Evolutionary conservation across 2,888 invertebrate genomes (phyloP).

Genomic region (Pediacus dermestoides): DNA sequence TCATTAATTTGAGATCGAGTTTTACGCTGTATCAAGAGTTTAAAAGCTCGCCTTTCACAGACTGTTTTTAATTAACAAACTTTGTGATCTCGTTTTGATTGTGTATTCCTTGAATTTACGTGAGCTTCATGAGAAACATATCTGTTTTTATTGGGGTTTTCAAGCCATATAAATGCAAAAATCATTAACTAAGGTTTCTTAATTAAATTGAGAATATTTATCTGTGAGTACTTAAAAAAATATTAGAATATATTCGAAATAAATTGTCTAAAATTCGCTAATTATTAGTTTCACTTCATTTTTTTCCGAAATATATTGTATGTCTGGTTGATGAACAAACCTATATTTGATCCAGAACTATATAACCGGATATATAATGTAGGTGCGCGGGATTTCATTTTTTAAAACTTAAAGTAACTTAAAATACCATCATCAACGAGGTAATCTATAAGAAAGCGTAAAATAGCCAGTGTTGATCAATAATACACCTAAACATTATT

Average conservation of each 20-base stretch:
- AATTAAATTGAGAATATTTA: no score
- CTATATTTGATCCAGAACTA: no score
- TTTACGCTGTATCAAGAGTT: constrained; percentile 19
- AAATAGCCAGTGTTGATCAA: constrained; percentile 26
- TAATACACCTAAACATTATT: constrained; percentile 19
- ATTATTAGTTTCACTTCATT: no score
- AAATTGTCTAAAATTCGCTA: no score
- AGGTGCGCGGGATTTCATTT: no score
- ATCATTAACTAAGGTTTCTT: constrained; percentile 21
- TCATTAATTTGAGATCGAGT: constrained; percentile 39
- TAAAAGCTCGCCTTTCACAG: constrained; percentile 24
- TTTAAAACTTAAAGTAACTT: no score
- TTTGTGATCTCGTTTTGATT: constrained; percentile 25
- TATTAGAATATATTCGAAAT: no score
- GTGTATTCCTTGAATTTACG: constrained; percentile 19
- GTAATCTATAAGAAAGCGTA: constrained; percentile 22
- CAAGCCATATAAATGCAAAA: constrained; percentile 24
- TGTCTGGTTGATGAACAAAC: no score
- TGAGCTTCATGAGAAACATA: constrained; percentile 21
- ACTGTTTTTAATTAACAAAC: constrained; percentile 31
- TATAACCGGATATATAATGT: no score
- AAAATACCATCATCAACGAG: constrained; percentile 17
- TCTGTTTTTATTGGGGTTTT: constrained; percentile 20
- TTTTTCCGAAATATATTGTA: no score
- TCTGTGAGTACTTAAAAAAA: no score